phyloP scores from a whole-genome alignment of 2,888 invertebrate species.

The Taphrorychus bicolor region DNA sequence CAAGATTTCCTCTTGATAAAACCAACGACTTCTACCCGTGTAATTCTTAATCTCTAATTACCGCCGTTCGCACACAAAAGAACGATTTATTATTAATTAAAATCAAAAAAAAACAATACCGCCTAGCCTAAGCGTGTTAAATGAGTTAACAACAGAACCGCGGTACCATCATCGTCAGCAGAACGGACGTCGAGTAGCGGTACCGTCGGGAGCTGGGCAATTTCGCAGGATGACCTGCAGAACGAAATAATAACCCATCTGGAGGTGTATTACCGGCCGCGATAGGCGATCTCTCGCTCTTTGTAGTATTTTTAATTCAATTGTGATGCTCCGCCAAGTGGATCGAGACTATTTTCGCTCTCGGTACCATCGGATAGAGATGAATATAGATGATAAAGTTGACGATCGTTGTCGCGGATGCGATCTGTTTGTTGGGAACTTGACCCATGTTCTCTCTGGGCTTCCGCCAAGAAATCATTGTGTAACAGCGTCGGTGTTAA shows the following conservation, averaged over 20 bases:
- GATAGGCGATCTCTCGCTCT: slow-evolving; percentile 1
- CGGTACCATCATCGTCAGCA: neutral
- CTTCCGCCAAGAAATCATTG: slow-evolving; percentile 5
- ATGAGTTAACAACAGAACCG: neutral
- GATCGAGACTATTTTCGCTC: slow-evolving; percentile 1
- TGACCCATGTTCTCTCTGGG: neutral
- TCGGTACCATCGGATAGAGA: neutral
- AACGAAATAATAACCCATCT: neutral
- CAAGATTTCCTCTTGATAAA: no score
- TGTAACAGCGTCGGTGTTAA: no score
- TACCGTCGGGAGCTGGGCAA: neutral
- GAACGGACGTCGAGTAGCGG: neutral
- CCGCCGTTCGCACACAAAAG: neutral
- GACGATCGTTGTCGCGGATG: neutral
- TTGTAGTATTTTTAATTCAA: slow-evolving; percentile 5
- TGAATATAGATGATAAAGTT: neutral
- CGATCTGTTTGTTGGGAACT: slow-evolving; percentile 7
- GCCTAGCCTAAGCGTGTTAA: neutral
- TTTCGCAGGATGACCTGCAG: slow-evolving; percentile 4
- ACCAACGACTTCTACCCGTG: no score
- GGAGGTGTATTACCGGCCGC: neutral
- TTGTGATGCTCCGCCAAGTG: neutral
- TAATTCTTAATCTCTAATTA: neutral
- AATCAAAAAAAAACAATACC: neutral
- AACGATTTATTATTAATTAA: neutral